Conservation (phyloP, 2,113 vertebrate genomes). For the Reinhardtius hippoglossoides region DNA sequence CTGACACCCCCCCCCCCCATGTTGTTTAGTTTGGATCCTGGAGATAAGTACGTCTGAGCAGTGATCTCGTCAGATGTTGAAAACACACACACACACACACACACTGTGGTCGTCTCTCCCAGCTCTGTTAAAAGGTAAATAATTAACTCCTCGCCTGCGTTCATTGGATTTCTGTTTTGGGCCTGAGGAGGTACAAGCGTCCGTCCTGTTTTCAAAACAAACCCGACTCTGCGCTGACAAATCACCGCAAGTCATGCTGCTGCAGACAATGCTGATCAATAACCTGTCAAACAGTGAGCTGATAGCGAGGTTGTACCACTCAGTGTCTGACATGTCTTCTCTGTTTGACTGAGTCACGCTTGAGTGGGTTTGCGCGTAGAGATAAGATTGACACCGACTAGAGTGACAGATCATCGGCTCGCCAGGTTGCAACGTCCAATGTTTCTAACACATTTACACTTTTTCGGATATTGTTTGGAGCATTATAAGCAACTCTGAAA, state of each 20-base stretch:
- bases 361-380: slow-evolving; percentile 11
- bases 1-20: background rate
- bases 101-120: slow-evolving; percentile 3
- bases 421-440: no score
- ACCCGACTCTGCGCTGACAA: slow-evolving; percentile 2
- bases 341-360: background rate
- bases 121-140: slow-evolving; percentile 37
- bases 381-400: background rate
- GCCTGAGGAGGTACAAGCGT: slow-evolving; percentile 3
- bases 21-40: slow-evolving; percentile 9
- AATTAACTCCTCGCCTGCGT: slow-evolving; percentile 42
- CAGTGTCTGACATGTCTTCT: slow-evolving; percentile 8
- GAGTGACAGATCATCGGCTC: background rate
- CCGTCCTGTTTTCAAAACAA: slow-evolving; percentile 25
- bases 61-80: slow-evolving; percentile 7
- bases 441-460: no score
- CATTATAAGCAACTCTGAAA: background rate
- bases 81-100: background rate
- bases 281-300: slow-evolving; percentile 28
- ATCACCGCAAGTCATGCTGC: background rate
- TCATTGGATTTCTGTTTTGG: slow-evolving; percentile 13
- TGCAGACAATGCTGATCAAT: slow-evolving; percentile 52
- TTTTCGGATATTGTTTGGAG: background rate
- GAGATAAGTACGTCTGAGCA: slow-evolving; percentile 4
- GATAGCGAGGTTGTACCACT: slow-evolving; percentile 23